Percentiles rank a stretch among this genome's conserved stretches.
Evolutionary conservation across 2,888 invertebrate genomes (phyloP).

Genomic region (Spisula solida): DNA sequence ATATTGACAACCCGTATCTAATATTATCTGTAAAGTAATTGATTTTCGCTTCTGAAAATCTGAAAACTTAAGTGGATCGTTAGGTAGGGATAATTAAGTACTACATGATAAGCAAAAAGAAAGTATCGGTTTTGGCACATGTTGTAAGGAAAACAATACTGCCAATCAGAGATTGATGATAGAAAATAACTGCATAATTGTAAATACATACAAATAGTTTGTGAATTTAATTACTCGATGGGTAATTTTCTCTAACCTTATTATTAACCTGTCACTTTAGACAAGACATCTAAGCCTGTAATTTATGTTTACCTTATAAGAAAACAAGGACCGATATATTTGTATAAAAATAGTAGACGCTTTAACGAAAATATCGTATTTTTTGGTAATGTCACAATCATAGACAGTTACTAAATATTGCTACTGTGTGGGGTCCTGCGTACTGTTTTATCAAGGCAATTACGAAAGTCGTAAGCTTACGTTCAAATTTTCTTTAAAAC

Average conservation of each 20-base stretch:
- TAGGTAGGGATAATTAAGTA: not conserved
- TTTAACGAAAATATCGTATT: no score
- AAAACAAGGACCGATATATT: no score
- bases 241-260: not conserved
- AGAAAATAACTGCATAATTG: not conserved
- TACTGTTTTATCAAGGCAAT: no score
- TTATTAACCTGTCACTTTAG: not conserved
- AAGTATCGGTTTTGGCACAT: not conserved
- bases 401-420: no score
- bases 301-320: no score
- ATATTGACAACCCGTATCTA: not conserved
- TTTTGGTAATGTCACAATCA: no score
- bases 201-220: not conserved
- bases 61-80: not conserved
- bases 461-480: no score
- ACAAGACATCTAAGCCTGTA: no score
- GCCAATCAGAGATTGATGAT: not conserved
- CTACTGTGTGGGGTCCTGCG: no score
- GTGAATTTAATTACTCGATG: not conserved
- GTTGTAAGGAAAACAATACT: not conserved
- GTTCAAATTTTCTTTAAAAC: no score
- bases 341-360: no score
- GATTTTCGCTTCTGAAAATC: not conserved
- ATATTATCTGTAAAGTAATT: slow-evolving; percentile 2
- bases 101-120: not conserved